Base-by-base conservation (phyloP, 2,888 invertebrate species). In the Epicampocera succincta region DNA sequence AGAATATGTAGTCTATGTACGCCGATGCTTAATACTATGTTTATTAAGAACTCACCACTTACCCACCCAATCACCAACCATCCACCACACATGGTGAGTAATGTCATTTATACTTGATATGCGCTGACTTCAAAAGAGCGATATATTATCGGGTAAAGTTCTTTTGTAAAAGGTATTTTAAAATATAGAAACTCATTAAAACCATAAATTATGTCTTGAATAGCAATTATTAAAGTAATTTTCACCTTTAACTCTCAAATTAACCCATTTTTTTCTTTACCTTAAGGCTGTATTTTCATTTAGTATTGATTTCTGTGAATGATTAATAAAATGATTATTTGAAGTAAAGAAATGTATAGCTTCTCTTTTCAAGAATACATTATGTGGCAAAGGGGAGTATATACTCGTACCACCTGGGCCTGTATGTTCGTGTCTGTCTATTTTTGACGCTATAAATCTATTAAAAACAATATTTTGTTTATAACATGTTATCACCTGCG, bases 371-470 rank as follows among this genome's bases (percentile, higher is more conserved):
- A 25, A 25, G 25, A 25, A 25, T 25, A 25, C 17, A 17, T 48
- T 17, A 17, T 48, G 8, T 3, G 11, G 11, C 17, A 19, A 17
- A 19, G 48, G 15, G 21, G 6, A 48, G 19, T n/a, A n/a, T n/a
- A 17, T 17, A 11, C 19, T 17, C 8, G 9, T 11, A 9, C 29
- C 29, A 9, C 8, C 15, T 13, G 25, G 25, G 25, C 5, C 2
- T 25, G 25, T 2, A 5, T 25, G 25, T 25, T 25, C 5, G 2
- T 25, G 5, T 58, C 40, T 40, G 19, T 40, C 13, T 25, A 25
- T 40, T 58, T 40, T 21, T 58, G 19, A 40, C 58, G 33, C 40
- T 13, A 58, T 58, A 42, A 40, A 58, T 58, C 40, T 21, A 9
- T 58, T 21, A 19, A 13, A 40, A 58, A 19, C 2, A 58, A 19